These are phyloP conservation scores for Argyra leucocephala DNA, from an alignment of 2,888 invertebrate species.

Conservation along the genomic window DNA sequence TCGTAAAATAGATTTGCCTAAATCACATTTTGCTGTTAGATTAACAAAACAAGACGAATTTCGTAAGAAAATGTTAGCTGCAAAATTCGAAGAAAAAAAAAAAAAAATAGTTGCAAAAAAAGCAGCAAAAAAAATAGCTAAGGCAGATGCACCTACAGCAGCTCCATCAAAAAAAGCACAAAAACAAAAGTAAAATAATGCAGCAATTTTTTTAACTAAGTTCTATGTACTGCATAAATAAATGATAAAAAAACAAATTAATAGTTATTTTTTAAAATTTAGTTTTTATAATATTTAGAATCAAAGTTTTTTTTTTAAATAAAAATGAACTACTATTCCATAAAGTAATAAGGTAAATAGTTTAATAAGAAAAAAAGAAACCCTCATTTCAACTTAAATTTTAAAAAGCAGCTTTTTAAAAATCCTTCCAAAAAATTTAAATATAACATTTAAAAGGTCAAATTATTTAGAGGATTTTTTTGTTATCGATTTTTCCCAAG, in stretches of 20 bases:
- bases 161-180: slow-evolving; percentile 9
- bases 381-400: too few species aligned
- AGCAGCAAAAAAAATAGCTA: slow-evolving; percentile 26
- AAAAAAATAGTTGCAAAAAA: slow-evolving; percentile 36
- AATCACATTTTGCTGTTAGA: slow-evolving; percentile 40
- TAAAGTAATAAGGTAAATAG: too few species aligned
- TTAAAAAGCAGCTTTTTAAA: too few species aligned
- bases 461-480: too few species aligned
- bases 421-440: too few species aligned
- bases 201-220: not conserved
- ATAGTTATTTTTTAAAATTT: not conserved
- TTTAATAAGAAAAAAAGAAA: too few species aligned
- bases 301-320: too few species aligned
- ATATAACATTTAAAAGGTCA: too few species aligned
- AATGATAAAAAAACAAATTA: not conserved
- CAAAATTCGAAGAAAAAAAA: slow-evolving; percentile 37
- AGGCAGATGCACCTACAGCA: not conserved
- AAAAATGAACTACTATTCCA: too few species aligned
- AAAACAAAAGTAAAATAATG: slow-evolving; percentile 6
- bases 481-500: too few species aligned
- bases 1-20: slow-evolving; percentile 45
- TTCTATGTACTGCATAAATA: not conserved
- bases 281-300: not conserved
- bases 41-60: slow-evolving; percentile 38
- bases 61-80: slow-evolving; percentile 34